Evolutionary conservation across 2,797 vertebrate genomes (phyloP), one percentile per base, ranked within the genome.

Genomic region (Sibirionetta formosa): DNA sequence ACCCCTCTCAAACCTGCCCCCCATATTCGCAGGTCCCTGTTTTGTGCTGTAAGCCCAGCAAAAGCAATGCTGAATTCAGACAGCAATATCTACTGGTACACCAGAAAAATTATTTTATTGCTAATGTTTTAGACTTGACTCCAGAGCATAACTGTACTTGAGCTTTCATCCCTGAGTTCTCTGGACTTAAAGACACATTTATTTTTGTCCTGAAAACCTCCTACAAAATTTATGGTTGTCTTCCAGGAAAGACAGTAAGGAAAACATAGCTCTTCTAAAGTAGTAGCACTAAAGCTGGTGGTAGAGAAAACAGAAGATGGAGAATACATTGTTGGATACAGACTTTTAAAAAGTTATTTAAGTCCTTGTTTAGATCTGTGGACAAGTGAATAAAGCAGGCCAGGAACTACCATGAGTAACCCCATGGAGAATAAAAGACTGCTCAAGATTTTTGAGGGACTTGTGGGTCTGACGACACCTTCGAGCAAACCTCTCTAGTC

Each of bases 321-420:
- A 40, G n/a, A 22, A 22, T 31, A 1, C 9, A 1, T 14, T 17
- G 42, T 17, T 36, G 50, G n/a, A 18, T 1, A 12, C 1, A 23
- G 33, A 7, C 61, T 53, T 53, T 44, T 40, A 26, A 60, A 71
- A 8, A 29, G 40, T 38, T 77, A 85, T 82, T 38, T 7, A 27
- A 33, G 10, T 9, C 8, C 54, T 4, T 38, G 33, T 44, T 86
- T 54, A 61, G 38, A 50, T 58, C 31, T 88, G 19, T 61, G 77
- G 22, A 29, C 0, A 3, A 56, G 23, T 19, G 38, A n/a, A 40
- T 31, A 63, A 71, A 86, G 42, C 63, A 31, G 13, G 10, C 33
- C 35, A 15, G 42, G 10, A 50, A 54, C 29, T 51, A 46, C 38
- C 72, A 15, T 7, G 46, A 61, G 54, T 11, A 38, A 40, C 19